A percentile compares a stretch with the other conserved stretches of the same genome.
phyloP scores from a whole-genome alignment of 37 sponge, comb jelly and placozoan genomes.

The Haliclona indistincta region DNA sequence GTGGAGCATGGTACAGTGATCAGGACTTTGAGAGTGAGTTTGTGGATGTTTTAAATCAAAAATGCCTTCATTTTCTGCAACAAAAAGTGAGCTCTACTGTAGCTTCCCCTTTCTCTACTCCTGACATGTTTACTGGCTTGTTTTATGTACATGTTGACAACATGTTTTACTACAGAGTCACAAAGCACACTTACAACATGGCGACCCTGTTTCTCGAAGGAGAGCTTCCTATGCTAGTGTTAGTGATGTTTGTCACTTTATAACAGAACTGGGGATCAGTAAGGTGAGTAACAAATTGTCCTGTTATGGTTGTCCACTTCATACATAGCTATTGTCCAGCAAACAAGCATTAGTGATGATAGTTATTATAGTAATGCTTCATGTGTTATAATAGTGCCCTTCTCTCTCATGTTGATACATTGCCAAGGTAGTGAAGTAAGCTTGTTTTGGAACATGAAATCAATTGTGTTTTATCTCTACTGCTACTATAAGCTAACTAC shows the following conservation, averaged over 20 bases:
- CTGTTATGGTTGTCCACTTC: too few relatives aligned
- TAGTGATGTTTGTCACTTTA: slow-evolving; percentile 84
- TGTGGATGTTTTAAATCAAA: slow-evolving; percentile 87
- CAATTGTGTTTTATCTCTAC: too few relatives aligned
- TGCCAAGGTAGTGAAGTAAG: too few relatives aligned
- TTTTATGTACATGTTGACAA: neutral
- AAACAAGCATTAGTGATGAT: too few relatives aligned
- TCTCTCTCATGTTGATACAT: too few relatives aligned
- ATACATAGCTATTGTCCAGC: too few relatives aligned
- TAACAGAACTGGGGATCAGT: slow-evolving; percentile 91
- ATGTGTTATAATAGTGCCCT: too few relatives aligned
- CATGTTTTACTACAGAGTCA: slow-evolving; percentile 23
- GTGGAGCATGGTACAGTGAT: slow-evolving; percentile 97
- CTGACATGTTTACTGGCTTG: neutral
- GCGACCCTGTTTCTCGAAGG: slow-evolving; percentile 29
- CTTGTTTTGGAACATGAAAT: too few relatives aligned
- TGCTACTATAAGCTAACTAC: too few relatives aligned
- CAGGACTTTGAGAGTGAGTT: slow-evolving; percentile 99
- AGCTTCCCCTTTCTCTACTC: too few relatives aligned
- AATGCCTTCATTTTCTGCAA: slow-evolving; percentile 80
- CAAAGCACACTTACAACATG: slow-evolving; percentile 50
- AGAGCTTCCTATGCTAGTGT: slow-evolving; percentile 54
- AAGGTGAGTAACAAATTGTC: slow-evolving; percentile 45
- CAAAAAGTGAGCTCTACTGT: slow-evolving; percentile 57
- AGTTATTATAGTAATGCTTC: too few relatives aligned